Base-by-base conservation (phyloP, 35 echinoderm and acorn worm species). In the Holothuria glaberrima region DNA sequence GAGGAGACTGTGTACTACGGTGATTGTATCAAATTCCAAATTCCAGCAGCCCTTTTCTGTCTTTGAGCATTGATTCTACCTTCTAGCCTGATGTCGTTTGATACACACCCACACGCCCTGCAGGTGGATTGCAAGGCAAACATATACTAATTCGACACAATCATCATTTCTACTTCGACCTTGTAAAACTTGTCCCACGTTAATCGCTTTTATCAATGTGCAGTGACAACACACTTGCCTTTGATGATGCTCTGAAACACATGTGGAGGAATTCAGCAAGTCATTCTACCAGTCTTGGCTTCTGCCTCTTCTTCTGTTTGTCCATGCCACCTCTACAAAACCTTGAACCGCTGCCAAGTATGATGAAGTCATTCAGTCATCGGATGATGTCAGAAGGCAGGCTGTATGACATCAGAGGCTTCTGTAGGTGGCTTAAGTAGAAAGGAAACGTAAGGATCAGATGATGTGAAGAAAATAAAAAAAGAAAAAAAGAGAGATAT, bases 11-110 rank as follows among this genome's bases (percentile, higher is more conserved):
- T 78, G 74, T 25, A 35, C 38, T 26, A 48, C 19, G 44, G 44
- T 78, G 74, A 78, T 78, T 78, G 74, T 78, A 78, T 78, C 74
- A 78, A 48, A 78, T 48, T 78, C 50, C 50, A 54, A 54, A 54
- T 54, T 54, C 50, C 36, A 41, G 71, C 74, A 78, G 74, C 38
- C 74, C 74, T 78, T 78, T 78, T 34, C 46, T 45, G 33, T 44
- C 46, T 27, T 44, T 78, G 44, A 48, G 21, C 50, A 41, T 48
- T 13, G 38, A 41, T 48, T 41, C 44, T 78, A 22, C 44, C 41
- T 54, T 54, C 50, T 17, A 54, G 50, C 50, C 50, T 54, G 50
- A 54, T 54, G 50, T 54, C 50, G n/a, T 48, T 54, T 54, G 25
- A 73, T 73, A 32, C 38, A 73, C 69, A 73, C 69, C 69, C 69